These are phyloP conservation scores for Acromyrmex heyeri DNA, from an alignment of 1,140 invertebrate species.

Conservation along the genomic window DNA sequence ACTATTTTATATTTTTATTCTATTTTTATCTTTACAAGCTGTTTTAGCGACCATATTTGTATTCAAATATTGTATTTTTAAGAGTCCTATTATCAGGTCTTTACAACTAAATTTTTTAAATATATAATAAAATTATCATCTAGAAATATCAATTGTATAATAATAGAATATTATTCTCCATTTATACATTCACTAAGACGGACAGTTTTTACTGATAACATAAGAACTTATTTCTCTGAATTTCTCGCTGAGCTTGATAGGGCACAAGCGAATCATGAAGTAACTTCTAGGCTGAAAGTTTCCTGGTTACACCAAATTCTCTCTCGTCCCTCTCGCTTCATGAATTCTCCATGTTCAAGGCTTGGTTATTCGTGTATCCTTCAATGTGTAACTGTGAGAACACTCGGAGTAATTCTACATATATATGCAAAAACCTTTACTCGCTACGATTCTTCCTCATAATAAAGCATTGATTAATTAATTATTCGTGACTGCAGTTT, in stretches of 20 bases:
- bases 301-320: slow-evolving; percentile 25
- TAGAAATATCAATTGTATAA: too few relatives aligned
- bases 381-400: slow-evolving; percentile 7
- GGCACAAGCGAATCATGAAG: slow-evolving; percentile 42
- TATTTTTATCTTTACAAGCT: too few relatives aligned
- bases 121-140: too few relatives aligned
- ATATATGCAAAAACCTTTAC: slow-evolving; percentile 35
- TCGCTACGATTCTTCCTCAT: slow-evolving; percentile 15
- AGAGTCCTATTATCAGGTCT: too few relatives aligned
- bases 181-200: background rate
- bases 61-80: too few relatives aligned
- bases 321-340: background rate
- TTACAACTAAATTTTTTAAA: too few relatives aligned
- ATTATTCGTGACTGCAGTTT: slow-evolving; percentile 5
- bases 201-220: background rate
- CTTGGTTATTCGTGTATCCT: slow-evolving; percentile 15
- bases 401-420: background rate
- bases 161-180: too few relatives aligned
- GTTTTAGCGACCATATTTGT: too few relatives aligned
- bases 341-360: slow-evolving; percentile 12
- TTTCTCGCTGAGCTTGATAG: slow-evolving; percentile 69
- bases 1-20: too few relatives aligned
- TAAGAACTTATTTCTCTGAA: slow-evolving; percentile 21
- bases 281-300: slow-evolving; percentile 54
- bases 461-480: background rate